Evolutionary conservation across 2,113 vertebrate genomes (phyloP), one percentile per base, ranked within the genome.

Genomic region (Spizaetus ornatus): DNA sequence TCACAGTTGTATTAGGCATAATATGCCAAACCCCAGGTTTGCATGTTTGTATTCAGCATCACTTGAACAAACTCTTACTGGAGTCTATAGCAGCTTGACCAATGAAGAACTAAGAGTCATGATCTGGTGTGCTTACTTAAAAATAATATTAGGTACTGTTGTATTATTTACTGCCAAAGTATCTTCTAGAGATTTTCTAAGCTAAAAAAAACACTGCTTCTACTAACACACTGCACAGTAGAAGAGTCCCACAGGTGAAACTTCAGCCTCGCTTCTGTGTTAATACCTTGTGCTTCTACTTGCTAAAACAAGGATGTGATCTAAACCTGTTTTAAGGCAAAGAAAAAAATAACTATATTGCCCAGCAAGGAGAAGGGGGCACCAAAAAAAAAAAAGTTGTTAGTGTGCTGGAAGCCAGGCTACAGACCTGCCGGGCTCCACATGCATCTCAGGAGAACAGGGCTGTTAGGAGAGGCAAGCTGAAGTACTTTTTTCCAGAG

Each of bases 321-420:
- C 23, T 47, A 86, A 5, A 2, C 4, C n/a, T 34, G 9, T 3
- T 52, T 61, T 38, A 52, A 77, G 11, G 17, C 21, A 77, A 80
- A 53, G 10, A 18, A n/a, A 71, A 72, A 88, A 47, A 32, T 11
- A 69, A 31, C 12, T 10, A 7, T 48, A 56, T 8, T 59, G 26
- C 9, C 55, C 32, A 34, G 32, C 20, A 29, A 23, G 18, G 20
- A 3, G 13, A 16, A 11, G 7, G 4, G 2, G 3, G 3, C 1
- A 27, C 34, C 2, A 16, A 48, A 48, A 31, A 70, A 22, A 21
- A 32, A 13, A 31, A 17, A 18, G 5, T 29, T 53, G 11, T 47
- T 73, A 38, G 25, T 2, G 1, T 38, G 52, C 36, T 87, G 45
- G 36, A 85, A 85, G 31, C 6, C 34, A 58, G 40, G 27, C 23